phyloP scores from a whole-genome alignment of 2,888 invertebrate species.

The Ormyrus pomaceus region DNA sequence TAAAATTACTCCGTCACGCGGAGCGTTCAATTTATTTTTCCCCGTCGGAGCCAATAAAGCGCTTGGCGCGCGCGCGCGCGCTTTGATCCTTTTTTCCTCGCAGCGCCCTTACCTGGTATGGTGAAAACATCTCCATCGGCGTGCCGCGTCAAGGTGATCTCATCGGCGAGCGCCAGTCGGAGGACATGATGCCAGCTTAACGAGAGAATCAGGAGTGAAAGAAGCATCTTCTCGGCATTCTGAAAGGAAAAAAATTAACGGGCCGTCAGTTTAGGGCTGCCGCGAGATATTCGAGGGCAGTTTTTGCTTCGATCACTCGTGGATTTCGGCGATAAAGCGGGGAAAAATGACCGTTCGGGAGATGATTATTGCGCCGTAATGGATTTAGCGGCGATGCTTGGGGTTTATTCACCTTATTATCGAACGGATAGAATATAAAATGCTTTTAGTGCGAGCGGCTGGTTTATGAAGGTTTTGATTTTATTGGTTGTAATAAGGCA shows the following conservation, averaged over 20 bases:
- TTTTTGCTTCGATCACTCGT: too few relatives aligned
- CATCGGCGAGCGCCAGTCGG: slow-evolving; percentile 61
- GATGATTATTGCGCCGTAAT: too few relatives aligned
- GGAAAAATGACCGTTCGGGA: too few relatives aligned
- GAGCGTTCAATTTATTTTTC: too few relatives aligned
- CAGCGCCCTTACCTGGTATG: slow-evolving; percentile 66
- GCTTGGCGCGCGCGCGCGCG: neutral
- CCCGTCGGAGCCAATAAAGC: neutral
- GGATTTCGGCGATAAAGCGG: too few relatives aligned
- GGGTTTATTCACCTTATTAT: too few relatives aligned
- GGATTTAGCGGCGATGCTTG: too few relatives aligned
- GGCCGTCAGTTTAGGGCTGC: neutral
- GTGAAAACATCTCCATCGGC: slow-evolving; percentile 73
- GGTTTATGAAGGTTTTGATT: too few relatives aligned
- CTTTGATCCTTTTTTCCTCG: neutral
- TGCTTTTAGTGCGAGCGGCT: too few relatives aligned
- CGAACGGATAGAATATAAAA: too few relatives aligned
- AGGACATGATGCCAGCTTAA: slow-evolving; percentile 64
- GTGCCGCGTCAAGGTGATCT: slow-evolving; percentile 70
- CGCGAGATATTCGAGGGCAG: neutral
- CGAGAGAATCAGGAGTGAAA: slow-evolving; percentile 68
- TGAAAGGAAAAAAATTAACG: slow-evolving; percentile 62
- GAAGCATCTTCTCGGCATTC: slow-evolving; percentile 74
- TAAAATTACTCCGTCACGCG: too few relatives aligned
- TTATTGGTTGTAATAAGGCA: too few relatives aligned